These are phyloP conservation scores for Bhutanitis thaidina DNA, from an alignment of 2,888 invertebrate species.

Conservation along the genomic window DNA sequence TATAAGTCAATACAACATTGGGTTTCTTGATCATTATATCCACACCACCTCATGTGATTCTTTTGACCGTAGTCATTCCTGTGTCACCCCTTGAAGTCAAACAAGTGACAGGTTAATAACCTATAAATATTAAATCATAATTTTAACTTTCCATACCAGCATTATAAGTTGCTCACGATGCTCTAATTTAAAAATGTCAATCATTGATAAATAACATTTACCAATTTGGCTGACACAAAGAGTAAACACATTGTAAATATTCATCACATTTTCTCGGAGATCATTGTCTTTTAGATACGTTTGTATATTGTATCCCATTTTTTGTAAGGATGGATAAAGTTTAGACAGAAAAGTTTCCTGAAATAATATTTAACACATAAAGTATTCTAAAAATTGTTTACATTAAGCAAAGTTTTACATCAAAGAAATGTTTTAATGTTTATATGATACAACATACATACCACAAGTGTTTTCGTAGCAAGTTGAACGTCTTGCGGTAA, in stretches of 20 bases:
- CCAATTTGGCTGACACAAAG: constrained; percentile 65
- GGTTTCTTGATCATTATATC: too few relatives aligned
- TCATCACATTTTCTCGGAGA: constrained; percentile 26
- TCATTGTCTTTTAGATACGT: constrained; percentile 25
- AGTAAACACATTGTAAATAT: constrained; percentile 49
- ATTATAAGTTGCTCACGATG: constrained; percentile 36
- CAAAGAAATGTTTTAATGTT: not conserved
- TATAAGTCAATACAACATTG: too few relatives aligned
- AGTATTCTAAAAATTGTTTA: too few relatives aligned
- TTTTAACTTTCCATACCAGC: constrained; percentile 38
- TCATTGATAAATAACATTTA: constrained; percentile 54
- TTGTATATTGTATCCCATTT: constrained; percentile 41
- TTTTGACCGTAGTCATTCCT: too few relatives aligned
- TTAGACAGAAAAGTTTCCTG: constrained; percentile 11
- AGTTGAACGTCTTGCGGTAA: constrained; percentile 21
- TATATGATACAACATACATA: constrained; percentile 26
- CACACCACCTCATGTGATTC: too few relatives aligned
- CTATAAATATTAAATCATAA: too few relatives aligned
- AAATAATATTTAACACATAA: not conserved
- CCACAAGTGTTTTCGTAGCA: constrained; percentile 52
- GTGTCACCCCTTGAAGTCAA: too few relatives aligned
- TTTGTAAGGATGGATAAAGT: constrained; percentile 13
- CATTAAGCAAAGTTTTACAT: not conserved
- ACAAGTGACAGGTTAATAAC: too few relatives aligned
- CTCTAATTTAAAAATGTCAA: constrained; percentile 64